Base-by-base conservation (phyloP, 2,888 invertebrate species). In the Hipparchia semele region DNA sequence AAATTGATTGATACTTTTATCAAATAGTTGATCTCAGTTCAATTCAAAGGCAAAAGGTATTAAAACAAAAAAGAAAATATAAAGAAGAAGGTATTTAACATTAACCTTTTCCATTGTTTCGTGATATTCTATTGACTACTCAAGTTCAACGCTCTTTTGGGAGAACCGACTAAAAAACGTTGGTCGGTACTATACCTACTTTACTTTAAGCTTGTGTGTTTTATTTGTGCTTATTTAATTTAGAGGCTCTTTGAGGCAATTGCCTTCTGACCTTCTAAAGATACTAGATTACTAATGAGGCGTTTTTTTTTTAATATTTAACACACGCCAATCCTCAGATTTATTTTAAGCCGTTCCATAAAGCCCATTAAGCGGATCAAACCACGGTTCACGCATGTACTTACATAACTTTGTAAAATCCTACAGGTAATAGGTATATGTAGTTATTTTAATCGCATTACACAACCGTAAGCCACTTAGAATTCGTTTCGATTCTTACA, bases 371-470 rank as follows among this genome's bases (percentile, higher is more conserved):
- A 61, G 46, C 46, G 61, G 69, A 61, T 69, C n/a, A 60, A 61
- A 60, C 33, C 69, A 39, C 53, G 13, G 33, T 61, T 69, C 53
- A 61, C 45, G 53, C 69, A 53, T 39, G 33, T 64, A 53, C 65
- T 33, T 23, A 65, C 65, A 65, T 61, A 12, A 53, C 13, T 65
- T 12, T 65, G 51, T 65, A 10, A 12, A 10, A 65, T 53, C 64
- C 23, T 12, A 12, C 2, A 49, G 9, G 9, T 60, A 23, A 23
- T 23, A 23, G 23, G 23, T 23, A 23, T 23, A 61, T n/a, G 10
- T 45, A 45, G 9, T 8, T 51, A 65, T 53, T 53, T n/a, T 53
- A 65, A 65, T 65, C 65, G 33, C 23, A 65, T 65, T 65, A 65
- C 33, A 53, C 51, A 6, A 23, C 51, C 23, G 51, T 65, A 53